Base-by-base conservation (phyloP, 1,140 invertebrate genomes). In the Penaeus japonicus region DNA sequence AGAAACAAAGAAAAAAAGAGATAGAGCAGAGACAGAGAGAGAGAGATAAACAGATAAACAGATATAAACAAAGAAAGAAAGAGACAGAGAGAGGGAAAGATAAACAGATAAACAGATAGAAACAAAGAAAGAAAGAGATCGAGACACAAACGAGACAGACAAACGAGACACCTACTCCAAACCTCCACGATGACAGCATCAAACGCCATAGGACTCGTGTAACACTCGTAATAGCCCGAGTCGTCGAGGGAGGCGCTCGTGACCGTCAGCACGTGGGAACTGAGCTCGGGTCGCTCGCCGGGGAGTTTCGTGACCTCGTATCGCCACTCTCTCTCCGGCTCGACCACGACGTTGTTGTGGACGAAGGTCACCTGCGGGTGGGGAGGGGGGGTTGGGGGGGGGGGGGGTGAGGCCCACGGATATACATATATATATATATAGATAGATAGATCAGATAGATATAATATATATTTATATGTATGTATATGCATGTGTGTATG, bases 291-390 rank as follows among this genome's bases (percentile, higher is more conserved):
- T 12, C 70, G 39, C 12, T 30, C 15, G 1, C 24, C 39, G 53
- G 24, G 39, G 47, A 47, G 35, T 54, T 73, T 27, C 18, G n/a
- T 30, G 24, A 88, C 73, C 1, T 39, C n/a, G 70, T 88, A 88
- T 30, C 70, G 55, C 87, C 87, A 88, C 32, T 83, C 80, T 2
- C 47, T 57, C 17, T 78, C 70, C n/a, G 39, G 59, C 30, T 78
- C 70, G 0, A 88, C 70, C 22, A 54, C 65, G 5, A 75, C 65
- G 53, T 84, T 73, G 70, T 88, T 88, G 87, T 82, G 81, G 5
- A 88, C 22, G 70, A 88, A 88, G 12, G 87, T 88, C 24, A 88
- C 87, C 87, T 88, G 70, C 12, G 27, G 47, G 27, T 7, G 57
- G 24, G 22, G 27, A 3, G 22, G 27, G 35, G 17, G 39, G 78